A percentile compares a stretch with the other conserved stretches of the same genome.
phyloP scores from a whole-genome alignment of 1,140 invertebrate genomes.

The Drosophila lini region DNA sequence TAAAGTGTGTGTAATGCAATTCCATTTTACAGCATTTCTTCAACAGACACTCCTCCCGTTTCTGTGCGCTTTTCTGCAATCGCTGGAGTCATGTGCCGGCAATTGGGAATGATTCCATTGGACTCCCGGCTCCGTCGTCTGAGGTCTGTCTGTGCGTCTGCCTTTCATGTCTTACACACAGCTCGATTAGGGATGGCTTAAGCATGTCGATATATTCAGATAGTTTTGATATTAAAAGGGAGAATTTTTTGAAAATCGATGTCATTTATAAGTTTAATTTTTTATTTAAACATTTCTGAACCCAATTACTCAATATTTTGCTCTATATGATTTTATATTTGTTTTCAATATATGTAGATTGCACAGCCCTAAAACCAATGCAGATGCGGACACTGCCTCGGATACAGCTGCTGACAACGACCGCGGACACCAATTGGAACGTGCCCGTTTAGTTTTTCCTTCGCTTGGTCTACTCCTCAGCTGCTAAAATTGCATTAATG shows the following conservation, averaged over 20 bases:
- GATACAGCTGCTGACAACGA: constrained; percentile 27
- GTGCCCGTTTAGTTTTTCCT: constrained; percentile 55
- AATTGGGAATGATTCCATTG: constrained; percentile 63
- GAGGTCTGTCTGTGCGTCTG: constrained; percentile 1
- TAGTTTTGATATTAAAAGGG: neutral
- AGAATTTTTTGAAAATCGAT: neutral
- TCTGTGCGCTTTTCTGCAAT: constrained; percentile 16
- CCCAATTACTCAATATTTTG: neutral
- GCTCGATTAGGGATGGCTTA: constrained; percentile 11
- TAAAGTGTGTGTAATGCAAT: constrained; percentile 71
- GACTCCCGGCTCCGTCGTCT: constrained; percentile 24
- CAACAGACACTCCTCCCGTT: constrained; percentile 16
- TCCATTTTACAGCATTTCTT: constrained; percentile 66
- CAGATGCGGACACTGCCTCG: constrained; percentile 21
- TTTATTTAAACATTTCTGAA: too few species aligned
- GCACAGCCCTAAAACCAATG: constrained; percentile 3
- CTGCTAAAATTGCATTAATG: constrained; percentile 77
- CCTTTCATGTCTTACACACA: constrained; percentile 6
- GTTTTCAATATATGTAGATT: neutral
- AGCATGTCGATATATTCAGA: neutral
- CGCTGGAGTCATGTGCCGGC: constrained; percentile 57
- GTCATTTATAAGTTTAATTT: too few species aligned
- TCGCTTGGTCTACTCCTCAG: constrained; percentile 35
- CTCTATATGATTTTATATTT: neutral
- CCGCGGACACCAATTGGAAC: constrained; percentile 53